Evolutionary conservation across 1,140 invertebrate species (phyloP).

Genomic region (Drosophila lini): DNA sequence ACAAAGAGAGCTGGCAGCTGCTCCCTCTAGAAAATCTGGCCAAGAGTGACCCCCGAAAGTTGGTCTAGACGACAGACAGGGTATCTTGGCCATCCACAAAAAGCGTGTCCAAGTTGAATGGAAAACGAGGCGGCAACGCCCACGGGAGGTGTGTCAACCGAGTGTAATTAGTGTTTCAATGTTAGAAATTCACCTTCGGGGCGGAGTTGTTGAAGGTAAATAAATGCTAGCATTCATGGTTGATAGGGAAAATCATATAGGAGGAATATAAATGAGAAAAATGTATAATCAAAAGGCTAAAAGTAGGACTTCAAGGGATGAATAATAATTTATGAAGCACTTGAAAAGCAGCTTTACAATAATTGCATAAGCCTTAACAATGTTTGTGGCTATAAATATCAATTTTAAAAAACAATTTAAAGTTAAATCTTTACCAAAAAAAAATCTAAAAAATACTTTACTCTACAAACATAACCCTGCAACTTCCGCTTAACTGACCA

Average conservation of each 20-base stretch:
- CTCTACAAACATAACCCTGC: background rate
- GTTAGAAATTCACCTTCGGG: constrained; percentile 17
- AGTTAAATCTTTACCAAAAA: background rate
- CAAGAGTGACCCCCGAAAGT: constrained; percentile 27
- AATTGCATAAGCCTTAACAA: too few relatives aligned
- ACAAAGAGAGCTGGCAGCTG: background rate
- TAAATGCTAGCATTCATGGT: constrained; percentile 28
- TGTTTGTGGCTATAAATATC: too few relatives aligned
- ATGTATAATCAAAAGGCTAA: background rate
- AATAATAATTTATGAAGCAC: background rate
- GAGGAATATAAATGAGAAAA: background rate
- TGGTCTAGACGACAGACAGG: constrained; percentile 31
- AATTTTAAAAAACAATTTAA: background rate
- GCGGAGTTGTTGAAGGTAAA: constrained; percentile 44
- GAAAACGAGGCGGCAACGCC: constrained; percentile 13
- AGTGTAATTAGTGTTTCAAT: constrained; percentile 52
- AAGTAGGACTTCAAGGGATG: background rate
- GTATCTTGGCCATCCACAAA: constrained; percentile 17
- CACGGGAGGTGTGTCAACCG: constrained; percentile 24
- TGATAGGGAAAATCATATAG: background rate
- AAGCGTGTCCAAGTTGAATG: constrained; percentile 16
- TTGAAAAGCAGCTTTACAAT: too few relatives aligned
- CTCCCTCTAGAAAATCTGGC: constrained; percentile 7
- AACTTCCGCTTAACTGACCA: constrained; percentile 13
- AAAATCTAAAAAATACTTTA: background rate